Evolutionary conservation across 2,888 invertebrate genomes (phyloP).

Genomic region (Dione juno): DNA sequence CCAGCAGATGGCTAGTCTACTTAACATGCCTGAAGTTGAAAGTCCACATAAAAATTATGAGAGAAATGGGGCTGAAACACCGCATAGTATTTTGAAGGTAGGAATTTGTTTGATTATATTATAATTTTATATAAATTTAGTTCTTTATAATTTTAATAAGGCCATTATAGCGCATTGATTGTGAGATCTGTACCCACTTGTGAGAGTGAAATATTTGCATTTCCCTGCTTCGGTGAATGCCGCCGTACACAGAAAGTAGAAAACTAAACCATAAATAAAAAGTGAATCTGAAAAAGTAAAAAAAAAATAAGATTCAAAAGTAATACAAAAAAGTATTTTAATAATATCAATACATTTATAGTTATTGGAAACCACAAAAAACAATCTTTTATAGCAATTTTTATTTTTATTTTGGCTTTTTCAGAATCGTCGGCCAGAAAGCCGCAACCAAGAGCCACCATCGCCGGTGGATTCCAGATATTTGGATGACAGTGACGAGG

Average conservation of each 20-base stretch:
- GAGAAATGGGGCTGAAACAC: constrained; percentile 72
- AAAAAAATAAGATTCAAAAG: too few relatives aligned
- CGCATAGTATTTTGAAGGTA: constrained; percentile 87
- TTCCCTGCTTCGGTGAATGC: too few relatives aligned
- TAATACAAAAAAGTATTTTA: too few relatives aligned
- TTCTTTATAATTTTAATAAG: background rate
- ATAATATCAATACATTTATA: too few relatives aligned
- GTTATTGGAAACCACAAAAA: too few relatives aligned
- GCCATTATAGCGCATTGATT: too few relatives aligned
- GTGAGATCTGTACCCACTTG: too few relatives aligned
- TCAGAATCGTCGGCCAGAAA: constrained; percentile 51
- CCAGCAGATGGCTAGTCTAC: constrained; percentile 65
- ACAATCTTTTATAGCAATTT: too few relatives aligned
- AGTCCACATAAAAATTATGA: constrained; percentile 55
- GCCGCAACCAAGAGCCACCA: constrained; percentile 49
- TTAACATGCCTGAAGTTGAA: constrained; percentile 84
- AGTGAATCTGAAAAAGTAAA: too few relatives aligned
- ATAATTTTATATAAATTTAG: background rate
- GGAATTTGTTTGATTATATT: background rate
- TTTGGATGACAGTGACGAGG: constrained; percentile 71
- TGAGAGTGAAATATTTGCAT: too few relatives aligned
- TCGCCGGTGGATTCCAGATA: constrained; percentile 71
- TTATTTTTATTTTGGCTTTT: background rate
- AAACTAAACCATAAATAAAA: too few relatives aligned
- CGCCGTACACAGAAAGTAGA: too few relatives aligned